These are phyloP conservation scores for Porites cylindrica DNA, from an alignment of 92 coral and sea anemone genomes.

Conservation along the genomic window DNA sequence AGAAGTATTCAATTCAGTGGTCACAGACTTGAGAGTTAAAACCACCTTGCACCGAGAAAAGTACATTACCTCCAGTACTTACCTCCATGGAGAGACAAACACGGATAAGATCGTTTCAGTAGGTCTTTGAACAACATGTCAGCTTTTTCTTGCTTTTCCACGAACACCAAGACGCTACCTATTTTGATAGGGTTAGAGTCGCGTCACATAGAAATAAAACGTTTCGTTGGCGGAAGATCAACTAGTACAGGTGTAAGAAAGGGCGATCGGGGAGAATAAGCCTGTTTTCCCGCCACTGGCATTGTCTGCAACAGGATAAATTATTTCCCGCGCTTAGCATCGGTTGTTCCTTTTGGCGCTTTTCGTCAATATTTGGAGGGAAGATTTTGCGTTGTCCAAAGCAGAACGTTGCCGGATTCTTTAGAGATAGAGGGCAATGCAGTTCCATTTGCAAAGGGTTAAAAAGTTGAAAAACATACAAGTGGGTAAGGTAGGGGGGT, in stretches of 20 bases:
- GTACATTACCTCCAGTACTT: slow-evolving; percentile 80
- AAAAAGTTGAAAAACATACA: no score
- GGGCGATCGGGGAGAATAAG: no score
- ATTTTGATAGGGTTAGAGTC: not conserved
- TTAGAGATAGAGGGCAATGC: no score
- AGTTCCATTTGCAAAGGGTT: no score
- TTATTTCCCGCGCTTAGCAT: not conserved
- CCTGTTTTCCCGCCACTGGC: no score
- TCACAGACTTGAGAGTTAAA: not conserved
- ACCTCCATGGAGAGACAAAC: slow-evolving; percentile 99
- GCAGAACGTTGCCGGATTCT: no score
- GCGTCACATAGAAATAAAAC: not conserved
- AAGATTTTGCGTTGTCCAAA: no score
- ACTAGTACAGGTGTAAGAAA: not conserved
- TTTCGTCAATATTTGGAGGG: no score
- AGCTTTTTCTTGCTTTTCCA: slow-evolving; percentile 98
- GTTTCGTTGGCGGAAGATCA: not conserved
- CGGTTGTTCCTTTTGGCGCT: no score
- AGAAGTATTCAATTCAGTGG: no score
- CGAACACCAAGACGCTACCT: slow-evolving; percentile 97
- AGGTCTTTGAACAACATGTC: slow-evolving; percentile 92
- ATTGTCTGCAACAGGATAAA: not conserved
- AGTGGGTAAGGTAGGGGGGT: not conserved
- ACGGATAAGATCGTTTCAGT: slow-evolving; percentile 87
- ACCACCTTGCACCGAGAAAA: not conserved